These are phyloP conservation scores for Noctua fimbriata DNA, from an alignment of 2,888 invertebrate genomes.

Conservation along the genomic window DNA sequence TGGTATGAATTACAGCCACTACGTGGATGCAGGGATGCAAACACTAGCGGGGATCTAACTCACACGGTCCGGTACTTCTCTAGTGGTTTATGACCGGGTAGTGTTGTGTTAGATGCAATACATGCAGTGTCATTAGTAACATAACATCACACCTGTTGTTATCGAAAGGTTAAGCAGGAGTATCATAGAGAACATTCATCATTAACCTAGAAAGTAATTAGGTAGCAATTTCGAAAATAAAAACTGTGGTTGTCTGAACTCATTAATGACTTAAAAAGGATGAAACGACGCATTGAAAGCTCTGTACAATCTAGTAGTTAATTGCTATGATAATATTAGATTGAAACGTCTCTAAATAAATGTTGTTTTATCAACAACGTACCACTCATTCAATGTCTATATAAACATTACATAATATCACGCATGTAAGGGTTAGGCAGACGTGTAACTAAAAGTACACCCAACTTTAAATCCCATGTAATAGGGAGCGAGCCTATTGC, in stretches of 20 bases:
- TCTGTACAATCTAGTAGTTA: not conserved
- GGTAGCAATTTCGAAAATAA: not conserved
- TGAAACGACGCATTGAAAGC: not conserved
- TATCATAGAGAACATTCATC: not conserved
- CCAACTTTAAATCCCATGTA: too few relatives aligned
- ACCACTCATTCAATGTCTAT: not conserved
- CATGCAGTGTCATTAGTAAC: not conserved
- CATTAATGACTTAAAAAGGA: not conserved
- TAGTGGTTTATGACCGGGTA: conserved; percentile 4
- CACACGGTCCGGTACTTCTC: not conserved
- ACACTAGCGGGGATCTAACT: conserved; percentile 16
- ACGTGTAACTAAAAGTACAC: too few relatives aligned
- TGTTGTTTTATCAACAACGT: not conserved
- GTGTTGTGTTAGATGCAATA: conserved; percentile 8
- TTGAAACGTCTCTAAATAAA: not conserved
- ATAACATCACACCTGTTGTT: not conserved
- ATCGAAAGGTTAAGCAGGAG: not conserved
- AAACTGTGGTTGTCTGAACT: not conserved
- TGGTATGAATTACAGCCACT: conserved; percentile 45
- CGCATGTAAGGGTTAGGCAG: too few relatives aligned
- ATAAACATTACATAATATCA: too few relatives aligned
- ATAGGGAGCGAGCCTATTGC: too few relatives aligned
- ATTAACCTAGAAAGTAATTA: not conserved
- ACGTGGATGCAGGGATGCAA: conserved; percentile 43
- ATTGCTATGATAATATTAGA: not conserved